phyloP scores from a whole-genome alignment of 2,888 invertebrate species.

The Uropetala carovei region DNA sequence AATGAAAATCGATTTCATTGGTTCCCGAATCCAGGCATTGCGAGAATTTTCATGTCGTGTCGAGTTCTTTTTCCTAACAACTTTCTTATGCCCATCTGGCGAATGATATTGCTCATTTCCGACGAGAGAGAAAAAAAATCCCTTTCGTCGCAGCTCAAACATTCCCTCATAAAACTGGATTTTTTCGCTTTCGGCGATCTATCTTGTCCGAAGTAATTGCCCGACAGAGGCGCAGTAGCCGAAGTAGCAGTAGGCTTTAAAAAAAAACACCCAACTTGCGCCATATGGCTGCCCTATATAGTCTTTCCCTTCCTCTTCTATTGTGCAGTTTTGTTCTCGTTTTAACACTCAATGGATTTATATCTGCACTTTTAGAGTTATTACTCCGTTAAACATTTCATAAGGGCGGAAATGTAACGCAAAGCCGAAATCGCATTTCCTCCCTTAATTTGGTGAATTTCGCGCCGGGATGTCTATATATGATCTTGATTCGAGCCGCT shows the following conservation, averaged over 20 bases:
- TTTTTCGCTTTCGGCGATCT: not conserved
- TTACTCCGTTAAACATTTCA: too few species aligned
- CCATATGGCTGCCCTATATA: not conserved
- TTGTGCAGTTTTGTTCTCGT: too few species aligned
- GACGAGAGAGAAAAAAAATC: not conserved
- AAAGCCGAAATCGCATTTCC: too few species aligned
- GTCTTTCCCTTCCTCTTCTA: not conserved
- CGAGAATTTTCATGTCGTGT: not conserved
- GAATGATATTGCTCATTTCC: not conserved
- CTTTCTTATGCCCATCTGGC: not conserved
- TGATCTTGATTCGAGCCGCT: too few species aligned
- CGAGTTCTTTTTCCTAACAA: not conserved
- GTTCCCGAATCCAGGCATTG: not conserved
- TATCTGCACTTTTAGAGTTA: too few species aligned
- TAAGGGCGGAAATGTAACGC: too few species aligned
- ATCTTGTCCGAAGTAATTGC: not conserved
- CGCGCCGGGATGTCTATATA: too few species aligned
- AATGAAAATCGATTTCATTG: not conserved
- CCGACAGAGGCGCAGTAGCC: not conserved
- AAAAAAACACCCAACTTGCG: not conserved
- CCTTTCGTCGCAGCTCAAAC: not conserved
- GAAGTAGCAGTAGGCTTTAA: not conserved
- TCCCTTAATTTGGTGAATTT: too few species aligned
- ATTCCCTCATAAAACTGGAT: not conserved
- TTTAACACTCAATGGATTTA: too few species aligned